phyloP scores from a whole-genome alignment of 2,888 invertebrate genomes.

The Augochlorella aurata region DNA sequence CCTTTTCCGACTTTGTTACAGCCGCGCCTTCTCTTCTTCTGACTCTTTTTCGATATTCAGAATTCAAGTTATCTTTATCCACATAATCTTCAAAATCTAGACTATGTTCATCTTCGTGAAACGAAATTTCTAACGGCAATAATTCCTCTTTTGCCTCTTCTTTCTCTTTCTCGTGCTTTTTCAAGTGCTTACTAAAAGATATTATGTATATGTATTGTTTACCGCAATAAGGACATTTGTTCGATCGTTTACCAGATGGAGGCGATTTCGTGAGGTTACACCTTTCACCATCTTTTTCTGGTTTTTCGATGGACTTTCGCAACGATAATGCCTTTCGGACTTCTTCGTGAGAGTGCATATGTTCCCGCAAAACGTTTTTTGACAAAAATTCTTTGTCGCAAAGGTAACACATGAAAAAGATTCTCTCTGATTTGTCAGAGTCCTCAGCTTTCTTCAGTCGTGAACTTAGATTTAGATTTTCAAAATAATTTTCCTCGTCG shows the following conservation, averaged over 20 bases:
- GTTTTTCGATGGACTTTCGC: conserved; percentile 66
- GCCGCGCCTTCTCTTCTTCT: conserved; percentile 17
- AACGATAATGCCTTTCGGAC: conserved; percentile 73
- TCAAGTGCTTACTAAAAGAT: conserved; percentile 79
- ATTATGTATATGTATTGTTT: conserved; percentile 80
- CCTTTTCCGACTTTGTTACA: conserved; percentile 17
- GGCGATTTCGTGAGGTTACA: conserved; percentile 55
- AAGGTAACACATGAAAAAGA: conserved; percentile 78
- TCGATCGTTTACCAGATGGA: conserved; percentile 77
- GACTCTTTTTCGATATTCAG: conserved; percentile 34
- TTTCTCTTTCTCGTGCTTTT: conserved; percentile 77
- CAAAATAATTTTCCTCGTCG: conserved; percentile 79
- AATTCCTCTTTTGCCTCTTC: conserved; percentile 63
- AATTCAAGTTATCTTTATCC: conserved; percentile 49
- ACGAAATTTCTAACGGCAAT: conserved; percentile 69
- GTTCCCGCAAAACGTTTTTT: conserved; percentile 78
- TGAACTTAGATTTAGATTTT: conserved; percentile 79
- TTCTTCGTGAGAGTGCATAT: conserved; percentile 80
- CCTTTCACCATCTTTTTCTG: conserved; percentile 47
- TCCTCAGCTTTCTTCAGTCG: conserved; percentile 72
- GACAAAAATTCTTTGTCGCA: conserved; percentile 79
- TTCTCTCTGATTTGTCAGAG: conserved; percentile 72
- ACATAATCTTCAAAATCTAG: conserved; percentile 60
- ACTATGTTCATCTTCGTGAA: conserved; percentile 71
- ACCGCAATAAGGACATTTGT: conserved; percentile 79